Evolutionary conservation across 2,888 invertebrate species (phyloP).

Genomic region (Tiphia femorata): DNA sequence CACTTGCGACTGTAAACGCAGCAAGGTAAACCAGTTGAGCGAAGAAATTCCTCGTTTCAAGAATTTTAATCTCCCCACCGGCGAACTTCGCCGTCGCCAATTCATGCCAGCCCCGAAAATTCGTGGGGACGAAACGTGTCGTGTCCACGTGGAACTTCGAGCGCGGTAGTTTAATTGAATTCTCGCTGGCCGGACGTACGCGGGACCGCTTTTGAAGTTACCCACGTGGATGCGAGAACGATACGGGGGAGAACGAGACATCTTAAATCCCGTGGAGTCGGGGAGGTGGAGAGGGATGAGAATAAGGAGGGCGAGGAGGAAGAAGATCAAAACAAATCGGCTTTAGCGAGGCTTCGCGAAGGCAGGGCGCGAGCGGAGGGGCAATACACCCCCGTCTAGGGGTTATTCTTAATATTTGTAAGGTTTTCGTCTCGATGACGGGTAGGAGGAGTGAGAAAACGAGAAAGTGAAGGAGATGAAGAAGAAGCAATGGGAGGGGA

Average conservation of each 20-base stretch:
- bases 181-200: constrained; percentile 34
- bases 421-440: constrained; percentile 61
- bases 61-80: too few species aligned
- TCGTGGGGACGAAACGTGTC: neutral
- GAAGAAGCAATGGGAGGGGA: constrained; percentile 7
- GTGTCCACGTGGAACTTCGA: neutral
- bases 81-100: too few species aligned
- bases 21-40: too few species aligned
- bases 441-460: too few species aligned
- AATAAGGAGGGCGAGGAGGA: too few species aligned
- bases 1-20: too few species aligned
- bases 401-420: constrained; percentile 65
- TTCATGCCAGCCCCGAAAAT: too few species aligned
- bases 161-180: constrained; percentile 42
- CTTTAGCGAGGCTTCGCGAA: constrained; percentile 60
- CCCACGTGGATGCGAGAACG: constrained; percentile 23
- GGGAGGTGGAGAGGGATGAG: too few species aligned
- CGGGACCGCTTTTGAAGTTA: constrained; percentile 23
- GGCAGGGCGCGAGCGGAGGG: constrained; percentile 16
- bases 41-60: too few species aligned
- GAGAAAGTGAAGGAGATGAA: too few species aligned
- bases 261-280: constrained; percentile 53
- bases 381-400: constrained; percentile 32
- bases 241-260: constrained; percentile 31
- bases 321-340: constrained; percentile 63